Conservation (phyloP, 2,113 vertebrate genomes). For the Oceanites oceanicus region DNA sequence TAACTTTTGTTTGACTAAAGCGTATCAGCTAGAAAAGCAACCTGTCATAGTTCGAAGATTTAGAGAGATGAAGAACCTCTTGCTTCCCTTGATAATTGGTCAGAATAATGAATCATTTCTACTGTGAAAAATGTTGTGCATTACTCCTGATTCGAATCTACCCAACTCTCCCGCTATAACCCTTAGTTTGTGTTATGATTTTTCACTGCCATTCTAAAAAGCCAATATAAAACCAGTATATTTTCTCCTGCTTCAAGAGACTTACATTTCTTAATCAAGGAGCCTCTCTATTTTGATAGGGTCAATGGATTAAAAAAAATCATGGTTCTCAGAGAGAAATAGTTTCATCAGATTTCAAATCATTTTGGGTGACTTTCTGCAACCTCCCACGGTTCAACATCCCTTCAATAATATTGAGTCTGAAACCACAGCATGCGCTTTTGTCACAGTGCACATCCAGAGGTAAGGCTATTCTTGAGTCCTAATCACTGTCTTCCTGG, state of each 20-base stretch:
- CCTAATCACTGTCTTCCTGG: not conserved
- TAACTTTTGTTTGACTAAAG: conserved; percentile 51
- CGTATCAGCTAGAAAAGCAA: conserved; percentile 41
- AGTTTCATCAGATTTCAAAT: not conserved
- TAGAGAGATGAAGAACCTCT: conserved; percentile 22
- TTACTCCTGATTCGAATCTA: not conserved
- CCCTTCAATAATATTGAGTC: not conserved
- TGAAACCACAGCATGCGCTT: not conserved
- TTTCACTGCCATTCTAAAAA: not conserved
- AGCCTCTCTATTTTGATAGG: not conserved
- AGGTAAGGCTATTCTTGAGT: not conserved
- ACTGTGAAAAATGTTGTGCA: not conserved
- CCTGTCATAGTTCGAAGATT: conserved; percentile 13
- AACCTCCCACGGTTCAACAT: not conserved
- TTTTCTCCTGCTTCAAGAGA: not conserved
- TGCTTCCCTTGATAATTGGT: conserved; percentile 17
- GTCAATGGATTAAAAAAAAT: not conserved
- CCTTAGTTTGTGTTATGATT: not conserved
- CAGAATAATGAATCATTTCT: conserved; percentile 45
- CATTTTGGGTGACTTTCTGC: not conserved
- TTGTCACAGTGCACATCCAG: not conserved
- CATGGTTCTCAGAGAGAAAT: not conserved
- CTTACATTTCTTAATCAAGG: not conserved
- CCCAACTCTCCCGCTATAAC: not conserved
- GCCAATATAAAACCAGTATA: not conserved